Base-by-base conservation (phyloP, 2,113 vertebrate species). In the Eurystomus gularis region DNA sequence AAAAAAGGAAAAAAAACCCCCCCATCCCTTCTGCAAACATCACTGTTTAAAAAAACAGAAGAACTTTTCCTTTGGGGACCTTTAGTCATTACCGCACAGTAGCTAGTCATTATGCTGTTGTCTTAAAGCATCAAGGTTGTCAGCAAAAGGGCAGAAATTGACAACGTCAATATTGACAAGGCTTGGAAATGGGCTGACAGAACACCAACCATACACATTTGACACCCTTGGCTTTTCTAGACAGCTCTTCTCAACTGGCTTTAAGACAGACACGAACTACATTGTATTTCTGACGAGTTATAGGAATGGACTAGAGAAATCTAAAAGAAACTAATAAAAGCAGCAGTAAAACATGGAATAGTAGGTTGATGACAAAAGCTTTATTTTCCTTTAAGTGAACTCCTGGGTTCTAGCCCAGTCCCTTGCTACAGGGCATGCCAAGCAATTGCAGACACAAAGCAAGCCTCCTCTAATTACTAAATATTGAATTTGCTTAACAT, bases 21-120 rank as follows among this genome's bases (percentile, higher is more conserved):
- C 5, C 10, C 3, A 65, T 13, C 21, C 35, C 65, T 82, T 64
- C 61, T 51, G 52, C 46, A 77, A 91, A 71, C 28, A 78, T 29
- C 79, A 4, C 31, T 68, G 35, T n/a, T 90, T 76, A 71, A 82
- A 77, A 58, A 54, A 85, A 72, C 13, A 57, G 21, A 91, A 58
- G 13, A 55, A 76, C 40, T 91, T 90, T 42, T 84, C 93, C 94
- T 93, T 24, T 52, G 70, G 83, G 92, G 77, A 88, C 57, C 82
- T 91, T 64, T 37, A 90, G 73, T 35, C 62, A 86, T 84, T 89
- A 91, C 73, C 0, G 0, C 81, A 72, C 31, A 73, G 70, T 28
- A 79, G 44, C 55, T 49, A 75, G 68, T 72, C 79, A 73, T 94
- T 85, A 91, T n/a, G 44, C 73, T 93, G 86, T 79, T 94, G 88